Evolutionary conservation across 2,888 invertebrate genomes (phyloP).

Genomic region (Phengaris arion): DNA sequence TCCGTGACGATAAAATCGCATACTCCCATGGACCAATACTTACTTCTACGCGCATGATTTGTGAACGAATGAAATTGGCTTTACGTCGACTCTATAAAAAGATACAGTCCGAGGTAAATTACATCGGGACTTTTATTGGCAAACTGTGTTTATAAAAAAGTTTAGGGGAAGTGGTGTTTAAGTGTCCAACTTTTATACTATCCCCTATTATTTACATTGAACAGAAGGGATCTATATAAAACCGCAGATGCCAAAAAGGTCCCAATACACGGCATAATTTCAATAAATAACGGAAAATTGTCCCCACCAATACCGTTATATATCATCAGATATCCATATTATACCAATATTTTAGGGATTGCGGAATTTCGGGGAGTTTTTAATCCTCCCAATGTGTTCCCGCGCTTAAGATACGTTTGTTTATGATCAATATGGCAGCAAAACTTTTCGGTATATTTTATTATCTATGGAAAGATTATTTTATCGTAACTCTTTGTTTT

Average conservation of each 20-base stretch:
- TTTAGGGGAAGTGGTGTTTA: constrained; percentile 56
- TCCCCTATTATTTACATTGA: constrained; percentile 65
- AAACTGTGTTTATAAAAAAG: constrained; percentile 62
- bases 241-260: constrained; percentile 56
- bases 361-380: constrained; percentile 19
- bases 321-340: constrained; percentile 59
- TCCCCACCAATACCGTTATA: constrained; percentile 54
- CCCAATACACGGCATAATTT: constrained; percentile 52
- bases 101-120: constrained; percentile 61
- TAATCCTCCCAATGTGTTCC: constrained; percentile 20
- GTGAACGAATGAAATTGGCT: constrained; percentile 52
- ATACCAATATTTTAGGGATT: constrained; percentile 46
- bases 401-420: constrained; percentile 18
- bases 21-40: constrained; percentile 29
- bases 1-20: constrained; percentile 44
- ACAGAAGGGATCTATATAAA: constrained; percentile 49
- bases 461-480: neutral
- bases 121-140: constrained; percentile 70
- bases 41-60: constrained; percentile 38
- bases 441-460: constrained; percentile 21
- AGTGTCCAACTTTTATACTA: constrained; percentile 57
- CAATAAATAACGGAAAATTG: constrained; percentile 65
- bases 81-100: constrained; percentile 56
- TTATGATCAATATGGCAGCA: constrained; percentile 17
- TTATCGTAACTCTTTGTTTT: constrained; percentile 2